These are phyloP conservation scores for Arnoldichthys spilopterus DNA, from an alignment of 2,797 vertebrate genomes.

Conservation along the genomic window DNA sequence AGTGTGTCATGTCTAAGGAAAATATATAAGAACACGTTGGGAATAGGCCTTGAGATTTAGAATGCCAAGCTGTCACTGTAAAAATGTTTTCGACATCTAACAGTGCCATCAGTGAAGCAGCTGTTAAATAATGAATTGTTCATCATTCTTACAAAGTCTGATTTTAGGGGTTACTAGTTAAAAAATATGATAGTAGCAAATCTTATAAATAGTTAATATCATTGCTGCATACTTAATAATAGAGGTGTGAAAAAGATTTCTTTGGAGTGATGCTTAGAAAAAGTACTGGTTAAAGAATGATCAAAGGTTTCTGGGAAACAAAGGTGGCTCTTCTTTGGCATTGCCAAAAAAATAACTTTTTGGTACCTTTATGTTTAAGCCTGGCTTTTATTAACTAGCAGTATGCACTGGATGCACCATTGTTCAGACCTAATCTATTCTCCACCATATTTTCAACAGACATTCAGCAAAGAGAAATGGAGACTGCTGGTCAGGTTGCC, in stretches of 20 bases:
- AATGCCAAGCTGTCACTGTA: constrained; percentile 18
- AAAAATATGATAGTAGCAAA: constrained; percentile 11
- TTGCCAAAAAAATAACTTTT: background rate
- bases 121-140: background rate
- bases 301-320: background rate
- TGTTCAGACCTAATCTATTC: constrained; percentile 3
- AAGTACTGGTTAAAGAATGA: background rate
- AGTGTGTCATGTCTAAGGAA: constrained; percentile 27
- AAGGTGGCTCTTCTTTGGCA: background rate
- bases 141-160: too few species aligned
- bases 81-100: background rate
- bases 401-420: background rate
- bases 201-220: background rate
- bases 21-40: constrained; percentile 8
- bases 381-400: constrained; percentile 12
- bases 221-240: background rate
- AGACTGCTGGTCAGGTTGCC: constrained; percentile 68
- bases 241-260: background rate
- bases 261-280: background rate
- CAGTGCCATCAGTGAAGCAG: background rate
- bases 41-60: constrained; percentile 12
- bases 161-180: too few species aligned
- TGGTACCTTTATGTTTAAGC: background rate
- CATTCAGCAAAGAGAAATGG: background rate
- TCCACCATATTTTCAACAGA: background rate